Percentiles rank a stretch among this genome's conserved stretches.
phyloP scores from a whole-genome alignment of 2,888 invertebrate genomes.

The Tetranychus piercei region DNA sequence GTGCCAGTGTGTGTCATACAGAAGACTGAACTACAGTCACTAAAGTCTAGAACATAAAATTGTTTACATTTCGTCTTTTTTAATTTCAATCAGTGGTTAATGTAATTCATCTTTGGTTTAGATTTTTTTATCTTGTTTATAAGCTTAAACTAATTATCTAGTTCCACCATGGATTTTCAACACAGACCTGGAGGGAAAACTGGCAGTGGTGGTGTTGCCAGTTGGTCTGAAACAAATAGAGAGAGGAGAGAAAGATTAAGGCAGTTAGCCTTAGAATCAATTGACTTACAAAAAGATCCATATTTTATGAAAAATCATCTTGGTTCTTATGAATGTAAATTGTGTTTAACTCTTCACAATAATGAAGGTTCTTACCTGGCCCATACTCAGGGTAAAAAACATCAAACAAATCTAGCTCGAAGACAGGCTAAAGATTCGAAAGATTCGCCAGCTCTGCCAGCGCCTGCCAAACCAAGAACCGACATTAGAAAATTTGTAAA shows the following conservation, averaged over 20 bases:
- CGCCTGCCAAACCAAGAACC: constrained; percentile 84
- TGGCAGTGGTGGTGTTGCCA: constrained; percentile 96
- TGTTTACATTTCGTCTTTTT: no score
- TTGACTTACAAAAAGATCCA: constrained; percentile 96
- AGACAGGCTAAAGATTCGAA: constrained; percentile 96
- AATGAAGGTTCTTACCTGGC: constrained; percentile 98
- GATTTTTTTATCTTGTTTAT: no score
- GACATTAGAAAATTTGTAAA: constrained; percentile 98
- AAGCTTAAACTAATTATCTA: not conserved
- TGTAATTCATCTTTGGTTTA: no score
- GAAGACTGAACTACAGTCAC: no score
- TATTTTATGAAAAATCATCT: constrained; percentile 99
- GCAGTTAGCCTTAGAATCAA: constrained; percentile 90
- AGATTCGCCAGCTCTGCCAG: constrained; percentile 74
- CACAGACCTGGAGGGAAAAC: constrained; percentile 97
- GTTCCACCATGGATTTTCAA: constrained; percentile 80
- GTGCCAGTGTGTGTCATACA: no score
- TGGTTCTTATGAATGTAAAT: constrained; percentile 93
- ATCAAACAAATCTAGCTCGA: constrained; percentile 92
- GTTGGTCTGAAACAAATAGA: constrained; percentile 93
- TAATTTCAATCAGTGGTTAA: no score
- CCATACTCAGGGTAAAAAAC: constrained; percentile 98
- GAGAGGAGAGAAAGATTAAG: constrained; percentile 85
- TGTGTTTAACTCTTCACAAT: constrained; percentile 93
- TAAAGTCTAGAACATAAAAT: no score